Conservation (phyloP, 92 coral and sea anemone genomes). For the Parazoanthus atlanticus region DNA sequence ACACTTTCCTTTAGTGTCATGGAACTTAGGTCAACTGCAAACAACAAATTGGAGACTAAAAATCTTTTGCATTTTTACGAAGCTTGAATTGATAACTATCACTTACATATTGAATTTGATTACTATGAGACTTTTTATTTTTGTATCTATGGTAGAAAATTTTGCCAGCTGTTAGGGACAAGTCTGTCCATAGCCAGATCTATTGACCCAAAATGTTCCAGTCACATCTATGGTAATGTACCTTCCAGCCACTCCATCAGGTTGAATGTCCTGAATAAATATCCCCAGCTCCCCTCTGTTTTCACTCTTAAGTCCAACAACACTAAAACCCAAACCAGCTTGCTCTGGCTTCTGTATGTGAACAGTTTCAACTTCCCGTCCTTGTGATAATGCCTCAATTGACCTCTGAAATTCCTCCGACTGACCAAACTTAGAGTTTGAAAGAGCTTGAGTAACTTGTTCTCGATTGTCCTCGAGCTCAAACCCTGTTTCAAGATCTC, state of each 20-base stretch:
- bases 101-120: too few relatives aligned
- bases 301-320: constrained; percentile 96
- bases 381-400: constrained; percentile 87
- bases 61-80: too few relatives aligned
- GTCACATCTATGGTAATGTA: neutral
- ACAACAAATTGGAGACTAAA: too few relatives aligned
- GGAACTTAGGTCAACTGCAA: too few relatives aligned
- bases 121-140: too few relatives aligned
- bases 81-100: too few relatives aligned
- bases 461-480: constrained; percentile 74
- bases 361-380: constrained; percentile 89
- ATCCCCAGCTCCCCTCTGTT: constrained; percentile 98
- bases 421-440: constrained; percentile 64
- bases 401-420: constrained; percentile 73
- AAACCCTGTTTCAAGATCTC: constrained; percentile 37
- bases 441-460: constrained; percentile 59
- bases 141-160: too few relatives aligned
- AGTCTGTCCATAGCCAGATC: too few relatives aligned
- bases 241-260: constrained; percentile 95
- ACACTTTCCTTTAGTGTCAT: too few relatives aligned
- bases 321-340: constrained; percentile 97
- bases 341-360: constrained; percentile 90
- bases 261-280: constrained; percentile 96
- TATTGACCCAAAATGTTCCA: too few relatives aligned
- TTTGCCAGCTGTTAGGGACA: too few relatives aligned